A percentile compares a stretch with the other conserved stretches of the same genome.
These are phyloP conservation scores for Corythoichthys intestinalis DNA, from an alignment of 2,113 vertebrate genomes.

Conservation along the genomic window DNA sequence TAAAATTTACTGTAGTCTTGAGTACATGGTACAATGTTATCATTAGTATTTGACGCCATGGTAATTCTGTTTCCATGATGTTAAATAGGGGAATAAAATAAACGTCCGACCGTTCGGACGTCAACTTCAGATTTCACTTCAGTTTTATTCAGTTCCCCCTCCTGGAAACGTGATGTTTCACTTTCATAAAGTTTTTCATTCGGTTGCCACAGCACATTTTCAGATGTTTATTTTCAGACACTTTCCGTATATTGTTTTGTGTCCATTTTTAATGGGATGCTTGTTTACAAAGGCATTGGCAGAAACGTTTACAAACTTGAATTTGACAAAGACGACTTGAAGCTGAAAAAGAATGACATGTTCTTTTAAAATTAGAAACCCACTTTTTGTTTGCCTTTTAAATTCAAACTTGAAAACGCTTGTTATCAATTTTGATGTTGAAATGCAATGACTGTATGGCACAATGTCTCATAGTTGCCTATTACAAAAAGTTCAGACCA, in stretches of 20 bases:
- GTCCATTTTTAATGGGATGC: constrained; percentile 65
- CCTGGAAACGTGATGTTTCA: constrained; percentile 42
- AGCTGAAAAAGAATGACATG: constrained; percentile 65
- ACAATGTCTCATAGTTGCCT: constrained; percentile 81
- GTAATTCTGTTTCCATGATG: constrained; percentile 52
- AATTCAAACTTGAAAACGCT: constrained; percentile 81
- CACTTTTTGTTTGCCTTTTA: constrained; percentile 62
- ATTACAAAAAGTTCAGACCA: constrained; percentile 82
- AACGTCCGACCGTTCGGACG: constrained; percentile 5
- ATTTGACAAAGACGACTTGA: constrained; percentile 71
- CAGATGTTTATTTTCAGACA: constrained; percentile 53
- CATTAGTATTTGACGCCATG: constrained; percentile 43
- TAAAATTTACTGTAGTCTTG: constrained; percentile 50
- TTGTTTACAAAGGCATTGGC: constrained; percentile 74
- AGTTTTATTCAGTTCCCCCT: constrained; percentile 51
- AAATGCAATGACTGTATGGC: constrained; percentile 77
- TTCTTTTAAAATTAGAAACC: constrained; percentile 60
- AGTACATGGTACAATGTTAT: constrained; percentile 62
- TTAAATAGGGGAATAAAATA: constrained; percentile 50
- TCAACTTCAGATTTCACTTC: constrained; percentile 47
- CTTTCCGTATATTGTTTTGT: constrained; percentile 58
- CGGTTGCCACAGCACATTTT: constrained; percentile 59
- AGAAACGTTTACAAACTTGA: constrained; percentile 76
- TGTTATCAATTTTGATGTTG: constrained; percentile 71
- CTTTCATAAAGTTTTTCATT: constrained; percentile 48